Evolutionary conservation across 2,113 vertebrate genomes (phyloP), one percentile per base, ranked within the genome.

Genomic region (Corythaeola cristata): DNA sequence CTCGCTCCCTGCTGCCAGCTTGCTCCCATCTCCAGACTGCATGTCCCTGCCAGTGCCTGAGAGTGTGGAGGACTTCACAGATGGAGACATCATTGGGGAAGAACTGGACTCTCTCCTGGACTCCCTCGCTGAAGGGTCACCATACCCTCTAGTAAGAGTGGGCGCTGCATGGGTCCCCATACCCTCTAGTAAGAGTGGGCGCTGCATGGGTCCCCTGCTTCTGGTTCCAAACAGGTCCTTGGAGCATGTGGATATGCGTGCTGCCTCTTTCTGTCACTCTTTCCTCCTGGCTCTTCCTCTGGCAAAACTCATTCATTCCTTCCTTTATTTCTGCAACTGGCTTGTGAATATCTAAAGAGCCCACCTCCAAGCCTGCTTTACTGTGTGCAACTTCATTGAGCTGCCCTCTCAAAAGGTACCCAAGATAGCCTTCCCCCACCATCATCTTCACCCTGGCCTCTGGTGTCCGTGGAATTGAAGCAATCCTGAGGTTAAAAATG

Each of bases 71-170:
- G 93, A 98, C 71, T 97, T 98, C 92, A 98, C 98, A 15, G 99
- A 99, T n/a, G 98, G 96, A 1, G 99, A 99, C 52, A 96, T 99
- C 91, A 98, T 99, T 56, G 99, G 99, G 56, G 99, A 99, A 5
- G 99, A 99, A 95, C 94, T 99, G 80, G 99, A 99, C 96, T 98
- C 97, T 11, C 98, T 99, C 47, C 98, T 99, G 67, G 99, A 99
- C 96, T 98, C 97, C 60, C 91, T 98, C 4, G 95, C 98, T 1
- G 96, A 98, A 45, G 97, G 97, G 19, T 96, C 98, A 1, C 97
- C 97, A 7, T 91, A 97, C 63, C 44, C 96, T 58, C 96, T 98
- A 97, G 99, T 99, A 93, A 98, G 98, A 90, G 32, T n/a, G n/a
- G n/a, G n/a, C n/a, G n/a, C n/a, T n/a, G n/a, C n/a, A n/a, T n/a